Conservation (phyloP, 1,140 invertebrate genomes). For the Drosophila jambulina region DNA sequence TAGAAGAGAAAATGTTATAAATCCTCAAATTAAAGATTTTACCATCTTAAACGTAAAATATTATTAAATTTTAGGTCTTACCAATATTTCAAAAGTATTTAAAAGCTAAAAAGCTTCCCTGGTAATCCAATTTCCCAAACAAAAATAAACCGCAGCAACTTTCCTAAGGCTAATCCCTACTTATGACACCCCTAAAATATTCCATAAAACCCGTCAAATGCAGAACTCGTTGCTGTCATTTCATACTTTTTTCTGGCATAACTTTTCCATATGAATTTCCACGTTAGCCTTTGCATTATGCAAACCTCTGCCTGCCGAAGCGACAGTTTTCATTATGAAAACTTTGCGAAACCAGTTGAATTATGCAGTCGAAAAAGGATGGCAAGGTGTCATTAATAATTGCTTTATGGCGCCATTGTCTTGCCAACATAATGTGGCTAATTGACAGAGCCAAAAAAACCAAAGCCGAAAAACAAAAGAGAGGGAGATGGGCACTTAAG, state of each 20-base stretch:
- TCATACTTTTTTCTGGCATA: background rate
- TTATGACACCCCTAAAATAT: background rate
- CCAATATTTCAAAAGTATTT: background rate
- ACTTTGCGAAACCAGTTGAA: constrained; percentile 16
- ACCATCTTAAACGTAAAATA: background rate
- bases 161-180: background rate
- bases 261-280: constrained; percentile 15
- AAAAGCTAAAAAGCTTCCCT: background rate
- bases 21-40: background rate
- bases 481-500: background rate
- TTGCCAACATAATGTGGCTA: constrained; percentile 43
- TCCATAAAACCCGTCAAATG: constrained; percentile 3
- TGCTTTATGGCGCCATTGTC: constrained; percentile 45
- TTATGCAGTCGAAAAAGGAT: constrained; percentile 33
- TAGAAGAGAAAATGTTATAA: background rate
- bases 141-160: background rate
- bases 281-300: constrained; percentile 6
- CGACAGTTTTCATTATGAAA: constrained; percentile 5
- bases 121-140: background rate
- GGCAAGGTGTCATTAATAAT: constrained; percentile 51
- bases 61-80: background rate
- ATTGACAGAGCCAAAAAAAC: constrained; percentile 6
- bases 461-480: constrained; percentile 22
- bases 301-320: background rate
- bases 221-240: constrained; percentile 5